Evolutionary conservation across 2,797 vertebrate genomes (phyloP).

Genomic region (Darevskia mixta): DNA sequence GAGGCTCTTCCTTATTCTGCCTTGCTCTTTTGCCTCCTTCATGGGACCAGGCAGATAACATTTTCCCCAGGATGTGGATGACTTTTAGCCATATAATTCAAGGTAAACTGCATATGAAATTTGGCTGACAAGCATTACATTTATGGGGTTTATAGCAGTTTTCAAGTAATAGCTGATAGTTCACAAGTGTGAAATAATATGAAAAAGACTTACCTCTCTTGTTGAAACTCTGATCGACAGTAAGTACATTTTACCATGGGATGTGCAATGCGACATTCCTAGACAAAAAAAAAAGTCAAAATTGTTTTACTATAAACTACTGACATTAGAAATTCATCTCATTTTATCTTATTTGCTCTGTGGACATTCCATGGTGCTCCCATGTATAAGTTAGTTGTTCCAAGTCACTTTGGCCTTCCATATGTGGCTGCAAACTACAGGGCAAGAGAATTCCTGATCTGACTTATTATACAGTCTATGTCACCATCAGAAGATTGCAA

Average conservation of each 20-base stretch:
- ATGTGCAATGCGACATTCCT: conserved; percentile 98
- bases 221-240: conserved; percentile 98
- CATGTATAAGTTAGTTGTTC: neutral
- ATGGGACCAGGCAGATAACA: neutral
- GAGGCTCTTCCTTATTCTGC: too few relatives aligned
- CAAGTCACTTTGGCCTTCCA: neutral
- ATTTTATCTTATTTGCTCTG: neutral
- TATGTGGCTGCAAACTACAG: neutral
- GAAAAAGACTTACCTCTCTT: conserved; percentile 89
- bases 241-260: conserved; percentile 98
- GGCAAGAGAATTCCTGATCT: neutral
- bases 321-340: neutral
- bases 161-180: neutral
- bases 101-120: neutral
- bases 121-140: neutral
- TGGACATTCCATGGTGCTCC: neutral
- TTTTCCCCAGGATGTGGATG: neutral
- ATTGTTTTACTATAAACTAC: neutral
- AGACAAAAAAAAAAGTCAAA: conserved; percentile 62
- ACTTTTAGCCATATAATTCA: neutral
- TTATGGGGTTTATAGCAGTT: neutral
- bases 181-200: neutral
- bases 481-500: neutral
- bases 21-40: too few relatives aligned
- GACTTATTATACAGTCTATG: neutral